Percentiles rank a stretch among this genome's conserved stretches.
Conservation (phyloP, 2,888 invertebrate genomes). For the Protula sp. region DNA sequence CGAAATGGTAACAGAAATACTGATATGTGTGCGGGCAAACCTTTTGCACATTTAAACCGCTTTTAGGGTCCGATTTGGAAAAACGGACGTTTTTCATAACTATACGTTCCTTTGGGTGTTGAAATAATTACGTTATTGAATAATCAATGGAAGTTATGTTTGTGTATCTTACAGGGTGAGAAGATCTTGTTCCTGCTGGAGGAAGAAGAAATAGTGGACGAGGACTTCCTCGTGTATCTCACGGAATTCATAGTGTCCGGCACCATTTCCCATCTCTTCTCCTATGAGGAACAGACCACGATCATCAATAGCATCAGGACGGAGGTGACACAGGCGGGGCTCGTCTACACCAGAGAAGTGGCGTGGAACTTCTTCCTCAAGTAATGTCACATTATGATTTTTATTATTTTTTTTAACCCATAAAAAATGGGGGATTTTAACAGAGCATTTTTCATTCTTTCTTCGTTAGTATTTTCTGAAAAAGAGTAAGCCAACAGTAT, state of each 20-base stretch:
- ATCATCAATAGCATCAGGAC: constrained; percentile 53
- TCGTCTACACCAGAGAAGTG: constrained; percentile 50
- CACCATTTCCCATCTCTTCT: constrained; percentile 48
- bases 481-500: too few relatives aligned
- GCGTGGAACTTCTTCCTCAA: constrained; percentile 54
- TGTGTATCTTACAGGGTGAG: constrained; percentile 37
- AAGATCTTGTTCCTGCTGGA: constrained; percentile 43
- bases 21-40: too few relatives aligned
- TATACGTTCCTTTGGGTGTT: too few relatives aligned
- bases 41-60: too few relatives aligned
- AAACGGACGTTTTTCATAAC: too few relatives aligned
- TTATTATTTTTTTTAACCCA: too few relatives aligned
- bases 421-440: background rate
- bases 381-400: constrained; percentile 6
- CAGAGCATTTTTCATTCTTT: background rate
- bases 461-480: too few relatives aligned
- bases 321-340: constrained; percentile 51
- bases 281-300: constrained; percentile 50
- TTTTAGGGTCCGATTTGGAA: too few relatives aligned
- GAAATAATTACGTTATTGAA: too few relatives aligned
- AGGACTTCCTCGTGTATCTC: constrained; percentile 49
- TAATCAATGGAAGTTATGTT: too few relatives aligned
- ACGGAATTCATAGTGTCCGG: constrained; percentile 50
- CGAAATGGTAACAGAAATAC: too few relatives aligned
- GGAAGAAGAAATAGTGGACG: constrained; percentile 47